Conservation (phyloP, 1,140 invertebrate genomes). For the Battus philenor region DNA sequence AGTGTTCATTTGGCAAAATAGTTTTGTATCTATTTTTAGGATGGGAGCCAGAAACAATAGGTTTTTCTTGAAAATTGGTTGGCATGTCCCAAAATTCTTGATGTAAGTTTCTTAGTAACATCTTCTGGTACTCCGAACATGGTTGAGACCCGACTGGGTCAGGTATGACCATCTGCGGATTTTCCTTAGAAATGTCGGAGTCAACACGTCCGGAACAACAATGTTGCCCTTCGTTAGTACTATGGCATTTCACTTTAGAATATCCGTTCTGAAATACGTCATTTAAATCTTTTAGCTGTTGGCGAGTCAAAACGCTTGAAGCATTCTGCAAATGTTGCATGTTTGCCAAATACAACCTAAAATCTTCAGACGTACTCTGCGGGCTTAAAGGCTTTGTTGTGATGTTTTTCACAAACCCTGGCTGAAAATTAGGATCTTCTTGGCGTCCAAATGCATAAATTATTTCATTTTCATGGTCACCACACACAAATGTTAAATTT, state of each 20-base stretch:
- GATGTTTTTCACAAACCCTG: constrained; percentile 73
- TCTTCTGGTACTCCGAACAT: constrained; percentile 77
- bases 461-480: constrained; percentile 70
- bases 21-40: constrained; percentile 93
- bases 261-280: constrained; percentile 77
- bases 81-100: constrained; percentile 96
- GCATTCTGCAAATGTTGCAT: constrained; percentile 82
- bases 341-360: constrained; percentile 81
- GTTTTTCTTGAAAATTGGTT: constrained; percentile 91
- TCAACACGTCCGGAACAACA: constrained; percentile 50
- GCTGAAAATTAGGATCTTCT: constrained; percentile 54
- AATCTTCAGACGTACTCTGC: constrained; percentile 80
- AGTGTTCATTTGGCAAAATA: constrained; percentile 91
- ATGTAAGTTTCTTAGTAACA: constrained; percentile 86
- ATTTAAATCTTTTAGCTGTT: constrained; percentile 76
- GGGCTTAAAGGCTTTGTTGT: constrained; percentile 78
- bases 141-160: constrained; percentile 49
- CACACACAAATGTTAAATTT: constrained; percentile 66
- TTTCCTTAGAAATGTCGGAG: constrained; percentile 41
- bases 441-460: constrained; percentile 67
- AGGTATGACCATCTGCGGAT: constrained; percentile 65
- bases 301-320: constrained; percentile 76
- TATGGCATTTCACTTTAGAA: constrained; percentile 58
- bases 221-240: constrained; percentile 40
- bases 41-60: constrained; percentile 91